Base-by-base conservation (phyloP, 2,888 invertebrate species). In the Taphrorychus bicolor region DNA sequence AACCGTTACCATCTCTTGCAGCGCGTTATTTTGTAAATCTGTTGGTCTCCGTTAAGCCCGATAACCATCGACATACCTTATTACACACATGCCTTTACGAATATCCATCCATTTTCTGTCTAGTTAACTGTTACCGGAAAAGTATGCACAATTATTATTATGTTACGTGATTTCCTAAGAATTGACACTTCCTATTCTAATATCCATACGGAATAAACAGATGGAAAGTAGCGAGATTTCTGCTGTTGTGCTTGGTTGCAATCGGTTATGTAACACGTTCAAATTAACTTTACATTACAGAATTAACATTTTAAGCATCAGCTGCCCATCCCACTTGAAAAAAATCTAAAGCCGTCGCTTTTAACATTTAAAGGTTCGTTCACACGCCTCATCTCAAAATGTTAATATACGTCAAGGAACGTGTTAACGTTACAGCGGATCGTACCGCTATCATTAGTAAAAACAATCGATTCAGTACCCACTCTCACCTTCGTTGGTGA, bases 401-500 rank as follows among this genome's bases (percentile, higher is more conserved):
- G 32, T 32, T 32, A 32, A 32, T 32, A 32, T 32, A 32, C 32
- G 32, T 32, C 32, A 3, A 32, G 3, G 32, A 32, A 32, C 32
- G 32, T 32, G 32, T 32, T 32, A 32, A 32, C 32, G 3, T 32
- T 32, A 32, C 32, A 3, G 7, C 22, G 3, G 17, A 17, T n/a
- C 24, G 17, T 49, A 24, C 17, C 18, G 14, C 21, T 52, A 14
- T 16, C 61, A 54, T 61, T 54, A 45, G 24, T 42, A 54, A 52
- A 51, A 59, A 60, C 41, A 60, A 61, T 21, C 51, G 32, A 24
- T 24, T 60, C 52, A 24, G 52, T 9, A 61, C n/a, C n/a, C n/a
- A n/a, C 61, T 61, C 53, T 61, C 61, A 54, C 61, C 61, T 53
- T 61, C 61, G 11, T 51, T 49, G 11, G 32, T 24, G 51, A 41